These are phyloP conservation scores for Micropterix aruncella DNA, from an alignment of 2,888 invertebrate genomes.

Conservation along the genomic window DNA sequence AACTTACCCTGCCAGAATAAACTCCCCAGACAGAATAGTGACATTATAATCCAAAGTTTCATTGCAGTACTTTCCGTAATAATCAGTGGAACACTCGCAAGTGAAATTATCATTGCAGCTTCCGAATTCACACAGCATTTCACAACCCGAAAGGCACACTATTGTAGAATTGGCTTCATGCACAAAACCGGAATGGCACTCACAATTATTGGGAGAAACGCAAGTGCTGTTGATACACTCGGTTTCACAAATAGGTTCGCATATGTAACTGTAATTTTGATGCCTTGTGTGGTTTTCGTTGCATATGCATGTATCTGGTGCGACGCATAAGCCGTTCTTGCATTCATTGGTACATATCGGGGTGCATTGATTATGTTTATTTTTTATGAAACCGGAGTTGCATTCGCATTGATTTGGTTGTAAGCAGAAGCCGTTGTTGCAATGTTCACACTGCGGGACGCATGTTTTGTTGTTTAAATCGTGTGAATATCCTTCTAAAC, in stretches of 20 bases:
- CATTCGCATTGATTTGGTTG: constrained; percentile 13
- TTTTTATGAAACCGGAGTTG: constrained; percentile 3
- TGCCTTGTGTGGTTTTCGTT: constrained; percentile 15
- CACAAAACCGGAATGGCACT: constrained; percentile 13
- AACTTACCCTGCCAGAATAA: no score
- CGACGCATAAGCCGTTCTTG: constrained; percentile 19
- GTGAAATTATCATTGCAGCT: constrained; percentile 4
- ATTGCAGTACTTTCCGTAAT: constrained; percentile 8
- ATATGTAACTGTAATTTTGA: constrained; percentile 11
- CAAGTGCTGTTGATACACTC: constrained; percentile 19
- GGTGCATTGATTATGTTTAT: constrained; percentile 5
- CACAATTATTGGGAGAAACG: constrained; percentile 16
- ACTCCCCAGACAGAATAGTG: no score
- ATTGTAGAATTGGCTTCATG: constrained; percentile 5
- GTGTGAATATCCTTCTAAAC: constrained; percentile 1
- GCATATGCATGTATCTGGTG: constrained; percentile 23
- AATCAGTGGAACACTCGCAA: constrained; percentile 7
- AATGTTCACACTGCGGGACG: constrained; percentile 11
- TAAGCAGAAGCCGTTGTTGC: constrained; percentile 11
- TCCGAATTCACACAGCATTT: constrained; percentile 7
- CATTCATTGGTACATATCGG: constrained; percentile 15
- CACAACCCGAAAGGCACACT: constrained; percentile 9
- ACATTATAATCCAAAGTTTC: constrained; percentile 3
- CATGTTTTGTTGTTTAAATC: constrained; percentile 7
- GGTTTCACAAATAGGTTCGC: constrained; percentile 18